Evolutionary conservation across 2,888 invertebrate species (phyloP), one percentile per base, ranked within the genome.

Genomic region (Imbricaverruca yamaguchii): DNA sequence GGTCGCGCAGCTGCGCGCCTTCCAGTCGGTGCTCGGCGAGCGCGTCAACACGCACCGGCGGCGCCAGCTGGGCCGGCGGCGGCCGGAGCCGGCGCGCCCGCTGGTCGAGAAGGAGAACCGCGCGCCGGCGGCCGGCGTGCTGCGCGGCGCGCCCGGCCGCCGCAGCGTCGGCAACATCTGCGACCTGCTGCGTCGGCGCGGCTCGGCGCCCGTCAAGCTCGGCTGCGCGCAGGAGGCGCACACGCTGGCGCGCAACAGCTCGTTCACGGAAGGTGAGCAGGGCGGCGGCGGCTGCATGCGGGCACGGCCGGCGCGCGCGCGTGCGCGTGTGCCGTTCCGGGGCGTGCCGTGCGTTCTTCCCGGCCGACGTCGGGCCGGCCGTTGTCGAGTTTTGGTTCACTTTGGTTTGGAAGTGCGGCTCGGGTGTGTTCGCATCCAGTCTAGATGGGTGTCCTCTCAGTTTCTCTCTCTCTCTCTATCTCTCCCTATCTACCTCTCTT

Each of bases 1-100:
- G 53, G 74, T 53, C 13, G 53, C 74, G 39, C 74, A 74, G 74
- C 74, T 74, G 74, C 53, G 74, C 74, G 74, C 74, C 53, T 53
- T 74, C 53, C 74, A 74, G 12, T 74, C 69, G 25, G 69, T 69
- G 25, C 39, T 69, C 25, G 69, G 69, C 12, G 69, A 69, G 39
- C 69, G 69, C 4, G 69, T 69, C 25, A 25, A 69, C 69, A 65
- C 65, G n/a, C 69, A 69, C 69, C 39, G 15, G 25, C 25, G 69
- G 4, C 69, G 25, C 39, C 69, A 39, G 69, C 12, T 69, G 69
- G 69, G 69, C 39, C 69, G 69, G 15, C 13, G 69, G 15, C 69
- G 69, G 12, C 12, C 25, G 3, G 69, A 69, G 25, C 69, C 69
- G 25, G 12, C 25, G 25, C 55, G n/a, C 7, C 55, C 53, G 55